Percentiles rank a stretch among this genome's conserved stretches.
phyloP scores from a whole-genome alignment of 2,113 vertebrate genomes.

The Stomatorhinus ivindoensis region DNA sequence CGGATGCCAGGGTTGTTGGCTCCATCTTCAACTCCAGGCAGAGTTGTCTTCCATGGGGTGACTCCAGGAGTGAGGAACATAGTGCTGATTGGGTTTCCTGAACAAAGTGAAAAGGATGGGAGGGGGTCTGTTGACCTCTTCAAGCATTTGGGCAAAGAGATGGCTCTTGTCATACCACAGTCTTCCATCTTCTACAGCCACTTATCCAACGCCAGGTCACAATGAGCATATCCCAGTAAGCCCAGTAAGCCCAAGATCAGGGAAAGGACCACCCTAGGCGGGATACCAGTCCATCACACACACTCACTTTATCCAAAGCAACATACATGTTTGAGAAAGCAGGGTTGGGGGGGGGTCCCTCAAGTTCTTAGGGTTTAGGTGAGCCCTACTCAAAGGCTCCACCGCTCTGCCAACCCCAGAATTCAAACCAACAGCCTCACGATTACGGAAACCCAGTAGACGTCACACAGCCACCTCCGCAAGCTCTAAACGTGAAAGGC shows the following conservation, averaged over 20 bases:
- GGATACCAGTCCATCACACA: neutral
- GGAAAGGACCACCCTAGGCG: neutral
- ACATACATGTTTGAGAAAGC: neutral
- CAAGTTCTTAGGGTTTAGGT: neutral
- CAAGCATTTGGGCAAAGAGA: neutral
- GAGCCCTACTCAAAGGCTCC: neutral
- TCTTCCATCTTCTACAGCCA: neutral
- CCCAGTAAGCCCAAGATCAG: neutral
- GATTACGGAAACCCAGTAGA: neutral
- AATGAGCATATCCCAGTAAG: neutral
- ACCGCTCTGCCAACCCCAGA: neutral
- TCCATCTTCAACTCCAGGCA: slow-evolving; percentile 79
- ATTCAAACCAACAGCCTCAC: neutral
- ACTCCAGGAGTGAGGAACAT: slow-evolving; percentile 88
- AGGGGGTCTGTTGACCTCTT: neutral
- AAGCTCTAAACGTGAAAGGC: neutral
- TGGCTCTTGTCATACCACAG: neutral
- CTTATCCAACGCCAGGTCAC: neutral
- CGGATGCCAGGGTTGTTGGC: slow-evolving; percentile 93
- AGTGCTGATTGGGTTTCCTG: slow-evolving; percentile 67
- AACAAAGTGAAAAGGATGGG: slow-evolving; percentile 15
- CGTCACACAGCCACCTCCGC: neutral
- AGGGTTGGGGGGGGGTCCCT: neutral
- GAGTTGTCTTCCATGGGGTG: slow-evolving; percentile 87
- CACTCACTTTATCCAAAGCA: neutral